These are phyloP conservation scores for Phocoena phocoena DNA, from an alignment of 2,113 vertebrate species.

Conservation along the genomic window DNA sequence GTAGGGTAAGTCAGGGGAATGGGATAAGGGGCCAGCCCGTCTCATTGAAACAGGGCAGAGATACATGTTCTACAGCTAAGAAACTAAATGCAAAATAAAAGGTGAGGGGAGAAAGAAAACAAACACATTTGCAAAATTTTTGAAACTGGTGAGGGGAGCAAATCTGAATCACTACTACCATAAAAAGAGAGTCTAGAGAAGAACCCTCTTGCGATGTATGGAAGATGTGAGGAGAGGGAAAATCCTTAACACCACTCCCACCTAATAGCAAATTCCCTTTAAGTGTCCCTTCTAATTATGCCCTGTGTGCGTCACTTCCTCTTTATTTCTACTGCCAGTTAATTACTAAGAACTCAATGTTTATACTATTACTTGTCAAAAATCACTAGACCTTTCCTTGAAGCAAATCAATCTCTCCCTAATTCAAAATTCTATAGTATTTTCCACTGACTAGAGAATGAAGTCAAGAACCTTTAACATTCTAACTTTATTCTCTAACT, in stretches of 20 bases:
- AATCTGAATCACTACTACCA: not conserved
- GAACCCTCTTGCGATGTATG: not conserved
- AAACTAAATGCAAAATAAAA: not conserved
- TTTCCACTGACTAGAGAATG: not conserved
- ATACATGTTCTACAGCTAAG: not conserved
- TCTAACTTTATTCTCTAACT: not conserved
- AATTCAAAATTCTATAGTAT: not conserved
- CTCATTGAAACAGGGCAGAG: not conserved
- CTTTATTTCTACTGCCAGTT: not conserved
- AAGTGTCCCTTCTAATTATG: not conserved
- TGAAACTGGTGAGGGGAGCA: not conserved
- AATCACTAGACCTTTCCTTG: not conserved
- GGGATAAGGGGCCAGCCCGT: accelerated
- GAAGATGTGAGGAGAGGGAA: not conserved
- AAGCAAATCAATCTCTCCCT: not conserved
- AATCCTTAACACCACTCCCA: not conserved
- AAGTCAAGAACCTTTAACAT: not conserved
- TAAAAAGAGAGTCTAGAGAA: not conserved
- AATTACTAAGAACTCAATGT: not conserved
- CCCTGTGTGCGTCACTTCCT: not conserved
- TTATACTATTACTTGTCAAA: not conserved
- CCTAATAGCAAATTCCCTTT: not conserved
- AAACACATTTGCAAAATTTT: not conserved
- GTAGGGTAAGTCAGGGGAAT: accelerated
- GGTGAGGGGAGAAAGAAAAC: not conserved